Percentiles rank a stretch among this genome's conserved stretches.
Evolutionary conservation across 2,113 vertebrate species (phyloP).

Genomic region (Accipiter cooperii): DNA sequence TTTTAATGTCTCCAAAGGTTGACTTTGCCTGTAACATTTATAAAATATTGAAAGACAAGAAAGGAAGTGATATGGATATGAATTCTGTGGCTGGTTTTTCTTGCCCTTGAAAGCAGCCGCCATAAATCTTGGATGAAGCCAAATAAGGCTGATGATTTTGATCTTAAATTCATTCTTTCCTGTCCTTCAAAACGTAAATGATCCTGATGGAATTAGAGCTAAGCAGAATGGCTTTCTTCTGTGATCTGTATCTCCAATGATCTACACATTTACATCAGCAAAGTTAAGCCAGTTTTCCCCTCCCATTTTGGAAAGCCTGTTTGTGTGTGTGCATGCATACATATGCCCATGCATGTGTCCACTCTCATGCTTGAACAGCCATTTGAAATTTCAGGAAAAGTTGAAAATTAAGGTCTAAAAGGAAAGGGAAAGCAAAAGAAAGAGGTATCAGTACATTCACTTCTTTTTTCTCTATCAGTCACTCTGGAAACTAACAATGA

Average conservation of each 20-base stretch:
- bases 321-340: not conserved
- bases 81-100: conserved; percentile 53
- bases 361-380: not conserved
- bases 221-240: conserved; percentile 56
- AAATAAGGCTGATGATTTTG: conserved; percentile 68
- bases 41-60: conserved; percentile 70
- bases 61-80: conserved; percentile 41
- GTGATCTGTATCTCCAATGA: conserved; percentile 48
- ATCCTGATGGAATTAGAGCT: conserved; percentile 63
- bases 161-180: conserved; percentile 69
- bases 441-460: rapidly evolving
- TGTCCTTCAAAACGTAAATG: conserved; percentile 67
- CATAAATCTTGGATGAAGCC: conserved; percentile 74
- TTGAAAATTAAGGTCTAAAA: not conserved
- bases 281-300: not conserved
- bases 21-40: conserved; percentile 63
- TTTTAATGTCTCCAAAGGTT: conserved; percentile 59
- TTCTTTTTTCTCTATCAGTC: not conserved
- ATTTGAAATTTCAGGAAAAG: not conserved
- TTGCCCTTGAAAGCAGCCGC: conserved; percentile 64
- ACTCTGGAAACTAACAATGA: not conserved
- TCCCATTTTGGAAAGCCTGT: not conserved
- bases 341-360: not conserved
- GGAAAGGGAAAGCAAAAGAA: not conserved
- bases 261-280: not conserved